phyloP scores from a whole-genome alignment of 1,140 invertebrate genomes.

The Halyomorpha halys region DNA sequence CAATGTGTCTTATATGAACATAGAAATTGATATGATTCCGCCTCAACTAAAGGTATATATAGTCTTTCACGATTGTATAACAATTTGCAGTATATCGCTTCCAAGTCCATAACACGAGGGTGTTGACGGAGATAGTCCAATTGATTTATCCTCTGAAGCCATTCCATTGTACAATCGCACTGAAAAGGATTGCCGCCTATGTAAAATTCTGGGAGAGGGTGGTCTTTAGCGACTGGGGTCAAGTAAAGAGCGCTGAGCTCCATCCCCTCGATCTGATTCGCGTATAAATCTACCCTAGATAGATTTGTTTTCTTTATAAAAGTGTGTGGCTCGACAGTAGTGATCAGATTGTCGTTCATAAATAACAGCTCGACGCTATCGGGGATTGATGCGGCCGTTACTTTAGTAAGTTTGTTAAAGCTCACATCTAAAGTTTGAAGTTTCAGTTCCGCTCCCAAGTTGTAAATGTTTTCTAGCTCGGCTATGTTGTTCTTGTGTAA shows the following conservation, averaged over 20 bases:
- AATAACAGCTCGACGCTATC: conserved; percentile 67
- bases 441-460: conserved; percentile 52
- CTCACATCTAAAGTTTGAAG: conserved; percentile 70
- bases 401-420: conserved; percentile 66
- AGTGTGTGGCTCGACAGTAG: conserved; percentile 64
- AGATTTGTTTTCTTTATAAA: conserved; percentile 75
- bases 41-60: conserved; percentile 71
- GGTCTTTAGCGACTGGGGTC: conserved; percentile 54
- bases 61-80: conserved; percentile 70
- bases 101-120: conserved; percentile 80
- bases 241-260: conserved; percentile 67
- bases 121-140: conserved; percentile 58
- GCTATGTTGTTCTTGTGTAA: conserved; percentile 78
- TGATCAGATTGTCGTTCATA: conserved; percentile 72
- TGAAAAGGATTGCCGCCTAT: conserved; percentile 78
- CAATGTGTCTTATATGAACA: conserved; percentile 88
- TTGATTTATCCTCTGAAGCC: conserved; percentile 72
- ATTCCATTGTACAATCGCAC: conserved; percentile 80
- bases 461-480: conserved; percentile 64
- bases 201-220: conserved; percentile 69
- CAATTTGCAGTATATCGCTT: conserved; percentile 81
- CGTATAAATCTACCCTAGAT: conserved; percentile 71
- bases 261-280: conserved; percentile 71
- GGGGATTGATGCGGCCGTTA: conserved; percentile 57
- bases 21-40: conserved; percentile 77